A percentile compares a stretch with the other conserved stretches of the same genome.
phyloP scores from a whole-genome alignment of 2,797 vertebrate genomes.

The Hydrocynus forskahlii region DNA sequence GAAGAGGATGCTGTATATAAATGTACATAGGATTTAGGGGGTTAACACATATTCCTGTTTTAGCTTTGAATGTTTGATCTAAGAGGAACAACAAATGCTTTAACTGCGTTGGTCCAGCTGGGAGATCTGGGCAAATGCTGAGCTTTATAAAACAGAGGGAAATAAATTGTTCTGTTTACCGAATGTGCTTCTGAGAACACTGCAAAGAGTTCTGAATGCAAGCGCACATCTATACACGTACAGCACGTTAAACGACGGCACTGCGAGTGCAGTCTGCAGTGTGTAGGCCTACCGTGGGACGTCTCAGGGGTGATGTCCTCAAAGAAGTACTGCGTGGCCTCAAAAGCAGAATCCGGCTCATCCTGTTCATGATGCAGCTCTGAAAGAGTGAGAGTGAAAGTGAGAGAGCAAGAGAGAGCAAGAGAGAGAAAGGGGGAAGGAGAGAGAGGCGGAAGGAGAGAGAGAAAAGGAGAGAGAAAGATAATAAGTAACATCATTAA shows the following conservation, averaged over 20 bases:
- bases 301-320: constrained; percentile 96
- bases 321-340: constrained; percentile 98
- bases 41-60: too few species aligned
- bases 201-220: background rate
- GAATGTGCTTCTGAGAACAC: background rate
- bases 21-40: background rate
- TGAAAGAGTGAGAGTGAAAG: too few species aligned
- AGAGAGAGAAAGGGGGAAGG: too few species aligned
- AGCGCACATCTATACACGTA: background rate
- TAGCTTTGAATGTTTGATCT: background rate
- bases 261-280: background rate
- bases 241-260: background rate
- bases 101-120: background rate
- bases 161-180: background rate
- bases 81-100: background rate
- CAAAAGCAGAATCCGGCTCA: constrained; percentile 96
- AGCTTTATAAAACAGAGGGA: background rate
- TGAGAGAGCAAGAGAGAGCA: too few species aligned
- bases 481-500: too few species aligned
- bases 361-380: constrained; percentile 88
- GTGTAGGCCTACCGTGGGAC: constrained; percentile 81
- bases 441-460: background rate
- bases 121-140: background rate
- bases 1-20: background rate
- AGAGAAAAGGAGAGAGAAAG: background rate